Percentiles rank a stretch among this genome's conserved stretches.
Conservation (phyloP, 2,113 vertebrate species). For the Mobula birostris region DNA sequence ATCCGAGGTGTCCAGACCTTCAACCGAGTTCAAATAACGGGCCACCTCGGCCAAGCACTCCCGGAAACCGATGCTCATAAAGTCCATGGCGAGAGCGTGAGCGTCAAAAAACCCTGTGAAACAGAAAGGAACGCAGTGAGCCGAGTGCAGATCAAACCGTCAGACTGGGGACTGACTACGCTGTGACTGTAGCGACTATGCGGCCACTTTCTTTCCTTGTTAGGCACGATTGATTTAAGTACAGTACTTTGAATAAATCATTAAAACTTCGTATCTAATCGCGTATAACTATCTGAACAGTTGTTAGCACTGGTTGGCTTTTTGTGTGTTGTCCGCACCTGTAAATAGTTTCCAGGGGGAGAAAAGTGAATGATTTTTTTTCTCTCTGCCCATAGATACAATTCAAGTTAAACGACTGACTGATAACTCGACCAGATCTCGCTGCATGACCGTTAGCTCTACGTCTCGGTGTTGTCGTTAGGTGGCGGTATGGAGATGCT, state of each 20-base stretch:
- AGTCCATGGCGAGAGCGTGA: slow-evolving; percentile 86
- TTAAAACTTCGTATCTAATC: neutral
- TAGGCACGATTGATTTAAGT: no score
- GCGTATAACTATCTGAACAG: neutral
- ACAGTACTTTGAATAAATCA: no score
- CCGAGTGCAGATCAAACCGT: neutral
- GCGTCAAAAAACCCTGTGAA: slow-evolving; percentile 75
- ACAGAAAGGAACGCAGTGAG: neutral
- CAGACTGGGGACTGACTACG: neutral
- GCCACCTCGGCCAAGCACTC: slow-evolving; percentile 86
- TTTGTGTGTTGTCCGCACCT: neutral
- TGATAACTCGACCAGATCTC: neutral
- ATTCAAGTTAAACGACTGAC: neutral
- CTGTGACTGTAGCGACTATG: neutral
- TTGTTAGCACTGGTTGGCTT: neutral
- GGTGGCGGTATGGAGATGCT: slow-evolving; percentile 22
- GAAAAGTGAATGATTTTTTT: neutral
- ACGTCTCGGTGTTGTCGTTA: neutral
- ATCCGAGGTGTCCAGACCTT: slow-evolving; percentile 76
- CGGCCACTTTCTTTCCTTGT: no score
- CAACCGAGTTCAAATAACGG: slow-evolving; percentile 76
- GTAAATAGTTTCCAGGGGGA: neutral
- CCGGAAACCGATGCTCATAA: slow-evolving; percentile 90
- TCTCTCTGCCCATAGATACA: neutral
- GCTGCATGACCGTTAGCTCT: neutral